Base-by-base conservation (phyloP, 2,797 vertebrate genomes). In the Petrocephalus sullivani region DNA sequence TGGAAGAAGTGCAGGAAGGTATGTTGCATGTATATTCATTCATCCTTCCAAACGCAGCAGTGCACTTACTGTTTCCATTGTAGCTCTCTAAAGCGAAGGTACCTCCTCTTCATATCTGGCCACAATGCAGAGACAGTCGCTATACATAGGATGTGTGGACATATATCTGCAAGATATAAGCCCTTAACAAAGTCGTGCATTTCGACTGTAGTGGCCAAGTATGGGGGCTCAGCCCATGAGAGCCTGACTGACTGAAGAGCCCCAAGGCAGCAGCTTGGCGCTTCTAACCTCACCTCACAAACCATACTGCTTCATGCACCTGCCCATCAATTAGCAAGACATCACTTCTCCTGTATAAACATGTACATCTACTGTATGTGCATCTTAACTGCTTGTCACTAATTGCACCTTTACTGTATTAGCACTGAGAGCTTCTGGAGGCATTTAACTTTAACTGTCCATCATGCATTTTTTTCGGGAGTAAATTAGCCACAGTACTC, bases 11-110 rank as follows among this genome's bases (percentile, higher is more conserved):
- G 93, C 64, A 71, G 92, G 94, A 96, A 97, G 96, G 96, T 97
- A 97, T 94, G 97, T 96, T 91, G 93, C 93, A 93, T 94, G 92
- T 91, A 49, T 92, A 92, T 92, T 93, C 90, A 92, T 89, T 93
- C 92, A 94, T 94, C 93, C 92, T 94, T 94, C 81, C 37, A 46
- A 49, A 33, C 41, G 16, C 41, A 46, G 41, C 46, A 88, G 9
- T 91, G 93, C 91, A 56, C 33, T 41, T 3, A 37, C 0, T 87
- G 19, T 83, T 41, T 87, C 0, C 0, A 64, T 83, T 53, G 14
- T 54, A 83, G 19, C 10, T 53, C 21, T 83, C 7, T 83, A 54
- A 54, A 21, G 16, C 19, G 33, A 23, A 87, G 64, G 78, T 88
- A 89, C 91, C 92, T 93, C 92, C 91, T 90, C 91, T 92, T 93